Evolutionary conservation across 2,113 vertebrate genomes (phyloP), one percentile per base, ranked within the genome.

Genomic region (Epinephelus fuscoguttatus): DNA sequence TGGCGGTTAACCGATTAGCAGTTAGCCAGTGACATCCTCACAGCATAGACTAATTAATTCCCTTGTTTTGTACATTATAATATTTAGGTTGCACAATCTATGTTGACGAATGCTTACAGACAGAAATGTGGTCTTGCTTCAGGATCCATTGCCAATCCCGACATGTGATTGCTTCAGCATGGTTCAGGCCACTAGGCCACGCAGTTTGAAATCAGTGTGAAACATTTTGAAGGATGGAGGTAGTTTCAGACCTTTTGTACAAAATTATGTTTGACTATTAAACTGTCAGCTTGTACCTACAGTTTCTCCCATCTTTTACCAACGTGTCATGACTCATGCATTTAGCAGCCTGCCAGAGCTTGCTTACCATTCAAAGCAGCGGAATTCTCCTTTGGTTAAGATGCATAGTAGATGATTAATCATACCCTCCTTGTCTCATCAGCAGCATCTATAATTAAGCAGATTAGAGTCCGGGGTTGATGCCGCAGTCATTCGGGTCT

Each of bases 381-480:
- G 14, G 57, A 59, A 76, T 59, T 70, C 55, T 70, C 25, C 70
- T 83, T 56, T 78, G 25, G 59, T 64, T 78, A 80, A 88, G 30
- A 70, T 67, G 75, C 25, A 55, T 67, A 68, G 70, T 52, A 55
- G 75, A 80, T 82, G 73, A 86, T 81, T 86, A 86, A 82, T 85
- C 79, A 72, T 42, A 81, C 15, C 62, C 74, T 75, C 64, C 40
- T 81, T 81, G 74, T 83, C 45, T 84, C 72, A 77, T 82, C 79
- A 90, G 74, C 90, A 87, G 52, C 70, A 81, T 82, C 70, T 82
- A 78, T 88, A 84, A 88, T 89, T 71, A 81, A 76, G 45, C 76
- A 84, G 85, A 85, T 88, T 81, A 86, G 49, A 52, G n/a, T 63
- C 42, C 1, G 12, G 27, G 69, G 55, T 55, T 83, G 45, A 76